Evolutionary conservation across 2,113 vertebrate genomes (phyloP).

Genomic region (Aphelocoma coerulescens): DNA sequence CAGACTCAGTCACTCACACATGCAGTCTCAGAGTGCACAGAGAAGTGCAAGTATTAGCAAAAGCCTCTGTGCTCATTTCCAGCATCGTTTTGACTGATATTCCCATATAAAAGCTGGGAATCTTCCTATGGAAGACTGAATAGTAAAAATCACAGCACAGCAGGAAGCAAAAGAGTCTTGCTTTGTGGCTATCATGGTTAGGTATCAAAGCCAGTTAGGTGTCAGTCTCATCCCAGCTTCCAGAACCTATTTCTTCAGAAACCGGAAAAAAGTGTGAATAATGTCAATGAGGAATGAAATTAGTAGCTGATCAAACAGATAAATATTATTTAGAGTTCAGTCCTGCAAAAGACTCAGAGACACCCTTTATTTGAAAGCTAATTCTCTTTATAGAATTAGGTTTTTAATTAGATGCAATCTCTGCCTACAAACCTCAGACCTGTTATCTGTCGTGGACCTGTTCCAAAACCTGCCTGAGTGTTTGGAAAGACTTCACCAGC

Average conservation of each 20-base stretch:
- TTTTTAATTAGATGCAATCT: neutral
- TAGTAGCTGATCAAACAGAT: neutral
- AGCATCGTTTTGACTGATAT: neutral
- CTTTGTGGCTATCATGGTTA: neutral
- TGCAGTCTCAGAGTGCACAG: neutral
- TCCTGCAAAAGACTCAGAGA: neutral
- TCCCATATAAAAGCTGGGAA: neutral
- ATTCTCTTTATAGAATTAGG: neutral
- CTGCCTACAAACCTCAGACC: neutral
- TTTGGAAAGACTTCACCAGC: neutral
- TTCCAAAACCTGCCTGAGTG: neutral
- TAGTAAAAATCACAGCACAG: neutral
- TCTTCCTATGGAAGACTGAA: neutral
- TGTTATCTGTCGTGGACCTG: neutral
- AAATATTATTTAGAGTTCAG: neutral
- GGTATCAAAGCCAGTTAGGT: neutral
- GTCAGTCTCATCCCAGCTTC: neutral
- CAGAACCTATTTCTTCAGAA: neutral
- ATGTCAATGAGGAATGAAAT: neutral
- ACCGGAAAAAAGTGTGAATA: neutral
- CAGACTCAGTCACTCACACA: neutral
- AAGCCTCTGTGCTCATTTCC: neutral
- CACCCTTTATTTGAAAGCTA: neutral
- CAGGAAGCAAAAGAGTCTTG: neutral
- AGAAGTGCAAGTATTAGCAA: neutral